Evolutionary conservation across 2,888 invertebrate species (phyloP), one percentile per base, ranked within the genome.

Genomic region (Bursaphelenchus okinawaensis): DNA sequence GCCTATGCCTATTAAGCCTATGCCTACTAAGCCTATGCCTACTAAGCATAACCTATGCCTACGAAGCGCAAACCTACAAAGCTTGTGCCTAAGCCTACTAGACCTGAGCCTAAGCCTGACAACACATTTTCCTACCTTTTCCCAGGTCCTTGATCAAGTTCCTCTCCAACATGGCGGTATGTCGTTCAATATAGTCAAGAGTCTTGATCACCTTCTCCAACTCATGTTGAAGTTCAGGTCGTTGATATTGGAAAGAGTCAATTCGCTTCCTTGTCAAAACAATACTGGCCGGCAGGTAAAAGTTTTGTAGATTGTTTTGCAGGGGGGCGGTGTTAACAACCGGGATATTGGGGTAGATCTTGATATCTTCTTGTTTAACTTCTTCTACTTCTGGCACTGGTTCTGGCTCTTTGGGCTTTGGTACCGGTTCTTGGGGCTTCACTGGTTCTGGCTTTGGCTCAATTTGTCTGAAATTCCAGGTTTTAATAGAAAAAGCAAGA

Each of bases 141-240:
- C 22, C 56, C 1, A 59, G 16, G n/a, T 59, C 60, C 19, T 59
- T 59, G 19, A 59, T 16, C 60, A 59, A 59, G 22, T 22, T 59
- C 22, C 52, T 23, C 19, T 59, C 60, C 51, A 23, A 8, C n/a
- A 19, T 50, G 12, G 31, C 40, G n/a, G 60, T 27, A 23, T 22
- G 27, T 22, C 52, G 16, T 59, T 59, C 60, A 50, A 59, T 59
- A 7, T 59, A 59, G 24, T 59, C 60, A 12, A 59, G 60, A 19
- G 60, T 59, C 23, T 59, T 59, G 40, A 59, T 59, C 19, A 59
- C 60, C 23, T 59, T 59, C 16, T 59, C 29, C 6, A 59, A 50
- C 6, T 59, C 60, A 50, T 59, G 60, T 50, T 55, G 19, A 31
- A 59, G 28, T 50, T 59, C 19, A 22, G 52, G 19, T 20, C 27